Conservation (phyloP, 2,797 vertebrate genomes). For the Glossophaga mutica region DNA sequence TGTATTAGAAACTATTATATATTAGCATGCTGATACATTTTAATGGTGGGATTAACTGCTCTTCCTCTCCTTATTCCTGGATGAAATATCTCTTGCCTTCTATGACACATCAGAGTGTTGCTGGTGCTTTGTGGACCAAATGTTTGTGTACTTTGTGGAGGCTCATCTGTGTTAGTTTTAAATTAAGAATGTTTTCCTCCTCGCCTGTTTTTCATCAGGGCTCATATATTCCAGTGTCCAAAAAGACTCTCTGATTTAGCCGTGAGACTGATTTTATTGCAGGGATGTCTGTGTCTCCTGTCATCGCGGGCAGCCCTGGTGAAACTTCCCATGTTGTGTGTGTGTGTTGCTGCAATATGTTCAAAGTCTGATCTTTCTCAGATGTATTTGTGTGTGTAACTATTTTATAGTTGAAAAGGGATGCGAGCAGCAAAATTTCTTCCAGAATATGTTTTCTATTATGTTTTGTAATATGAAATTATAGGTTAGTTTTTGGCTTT, state of each 20-base stretch:
- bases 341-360: slow-evolving; percentile 49
- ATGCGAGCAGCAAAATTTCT: slow-evolving; percentile 49
- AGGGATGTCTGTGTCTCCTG: slow-evolving; percentile 51
- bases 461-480: slow-evolving; percentile 63
- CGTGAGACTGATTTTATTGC: slow-evolving; percentile 54
- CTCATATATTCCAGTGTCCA: slow-evolving; percentile 6
- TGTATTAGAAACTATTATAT: slow-evolving; percentile 30
- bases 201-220: slow-evolving; percentile 60
- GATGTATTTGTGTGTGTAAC: slow-evolving; percentile 25
- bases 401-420: slow-evolving; percentile 40
- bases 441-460: slow-evolving; percentile 68
- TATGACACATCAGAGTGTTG: slow-evolving; percentile 55
- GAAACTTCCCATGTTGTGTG: slow-evolving; percentile 48
- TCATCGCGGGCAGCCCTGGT: slow-evolving; percentile 38
- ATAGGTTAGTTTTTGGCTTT: slow-evolving; percentile 57
- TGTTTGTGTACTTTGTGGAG: slow-evolving; percentile 51
- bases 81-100: slow-evolving; percentile 46
- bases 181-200: slow-evolving; percentile 58
- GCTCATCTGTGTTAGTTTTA: slow-evolving; percentile 74
- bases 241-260: slow-evolving; percentile 65
- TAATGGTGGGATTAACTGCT: slow-evolving; percentile 23
- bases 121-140: slow-evolving; percentile 36
- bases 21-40: slow-evolving; percentile 40
- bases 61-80: slow-evolving; percentile 29
- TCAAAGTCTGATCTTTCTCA: slow-evolving; percentile 56